A percentile compares a stretch with the other conserved stretches of the same genome.
These are phyloP conservation scores for Neelides folsomi DNA, from an alignment of 2,888 invertebrate genomes.

Conservation along the genomic window DNA sequence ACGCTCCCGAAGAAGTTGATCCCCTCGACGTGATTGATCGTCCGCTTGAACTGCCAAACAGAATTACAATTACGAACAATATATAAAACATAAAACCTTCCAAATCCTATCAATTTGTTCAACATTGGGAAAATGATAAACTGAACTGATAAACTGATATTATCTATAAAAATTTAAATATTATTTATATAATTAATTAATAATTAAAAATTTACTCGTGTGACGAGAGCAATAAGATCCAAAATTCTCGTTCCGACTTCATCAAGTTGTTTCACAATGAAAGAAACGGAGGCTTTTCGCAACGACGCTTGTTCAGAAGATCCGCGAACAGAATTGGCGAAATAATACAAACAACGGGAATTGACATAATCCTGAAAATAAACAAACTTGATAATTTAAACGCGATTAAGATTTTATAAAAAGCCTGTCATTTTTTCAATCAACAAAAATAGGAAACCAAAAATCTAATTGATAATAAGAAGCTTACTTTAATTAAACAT, in stretches of 20 bases:
- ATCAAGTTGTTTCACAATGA: slow-evolving; percentile 24
- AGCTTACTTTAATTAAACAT: no score
- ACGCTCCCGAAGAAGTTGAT: slow-evolving; percentile 13
- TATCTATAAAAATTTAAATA: no score
- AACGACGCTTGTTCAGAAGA: slow-evolving; percentile 11
- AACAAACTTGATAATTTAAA: neutral
- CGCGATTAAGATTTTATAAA: neutral
- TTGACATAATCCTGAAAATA: slow-evolving; percentile 20
- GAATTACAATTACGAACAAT: no score
- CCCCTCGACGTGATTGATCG: slow-evolving; percentile 10
- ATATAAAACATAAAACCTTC: no score
- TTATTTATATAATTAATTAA: neutral
- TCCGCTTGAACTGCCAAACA: slow-evolving; percentile 6
- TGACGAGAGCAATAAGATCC: slow-evolving; percentile 15
- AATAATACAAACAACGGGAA: slow-evolving; percentile 24
- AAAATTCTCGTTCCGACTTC: slow-evolving; percentile 16
- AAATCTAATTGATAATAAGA: no score
- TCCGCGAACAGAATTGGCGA: slow-evolving; percentile 14
- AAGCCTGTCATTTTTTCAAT: neutral
- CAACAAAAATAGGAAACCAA: neutral
- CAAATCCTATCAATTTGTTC: no score
- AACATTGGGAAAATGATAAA: no score
- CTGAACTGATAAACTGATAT: no score
- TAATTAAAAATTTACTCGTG: slow-evolving; percentile 13
- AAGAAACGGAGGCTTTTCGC: slow-evolving; percentile 17